Conservation (phyloP, 2,797 vertebrate species). For the Babyrousa celebensis region DNA sequence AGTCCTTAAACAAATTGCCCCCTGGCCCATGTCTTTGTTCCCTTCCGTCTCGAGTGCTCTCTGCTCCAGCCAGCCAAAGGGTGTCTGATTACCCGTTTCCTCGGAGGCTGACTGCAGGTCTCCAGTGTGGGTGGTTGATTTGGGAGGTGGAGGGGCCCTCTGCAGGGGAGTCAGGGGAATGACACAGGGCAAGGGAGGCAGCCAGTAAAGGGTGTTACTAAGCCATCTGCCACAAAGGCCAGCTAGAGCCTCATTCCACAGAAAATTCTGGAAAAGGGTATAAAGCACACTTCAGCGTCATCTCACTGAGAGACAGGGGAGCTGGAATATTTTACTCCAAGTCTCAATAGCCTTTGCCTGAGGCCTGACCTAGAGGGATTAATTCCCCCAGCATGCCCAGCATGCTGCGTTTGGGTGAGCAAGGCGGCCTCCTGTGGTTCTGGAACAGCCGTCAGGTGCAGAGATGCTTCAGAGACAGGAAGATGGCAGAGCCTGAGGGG, state of each 20-base stretch:
- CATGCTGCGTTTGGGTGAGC: not conserved
- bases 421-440: not conserved
- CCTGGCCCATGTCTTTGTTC: not conserved
- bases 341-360: not conserved
- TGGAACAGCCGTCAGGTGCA: not conserved
- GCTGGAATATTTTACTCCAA: not conserved
- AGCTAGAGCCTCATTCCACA: not conserved
- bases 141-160: constrained; percentile 4
- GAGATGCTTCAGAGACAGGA: not conserved
- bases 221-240: not conserved
- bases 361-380: not conserved
- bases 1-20: constrained; percentile 18
- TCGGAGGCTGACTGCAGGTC: not conserved
- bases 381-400: not conserved
- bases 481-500: not conserved
- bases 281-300: not conserved
- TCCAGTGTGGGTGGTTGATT: not conserved
- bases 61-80: not conserved
- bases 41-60: not conserved
- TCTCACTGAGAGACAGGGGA: not conserved
- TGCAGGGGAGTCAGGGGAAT: constrained; percentile 9
- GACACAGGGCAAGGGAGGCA: not conserved
- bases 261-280: not conserved
- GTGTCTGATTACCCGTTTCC: not conserved
- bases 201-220: not conserved